A percentile compares a stretch with the other conserved stretches of the same genome.
These are phyloP conservation scores for Heliocidaris erythrogramma DNA, from an alignment of 35 echinoderm and acorn worm genomes.

Conservation along the genomic window DNA sequence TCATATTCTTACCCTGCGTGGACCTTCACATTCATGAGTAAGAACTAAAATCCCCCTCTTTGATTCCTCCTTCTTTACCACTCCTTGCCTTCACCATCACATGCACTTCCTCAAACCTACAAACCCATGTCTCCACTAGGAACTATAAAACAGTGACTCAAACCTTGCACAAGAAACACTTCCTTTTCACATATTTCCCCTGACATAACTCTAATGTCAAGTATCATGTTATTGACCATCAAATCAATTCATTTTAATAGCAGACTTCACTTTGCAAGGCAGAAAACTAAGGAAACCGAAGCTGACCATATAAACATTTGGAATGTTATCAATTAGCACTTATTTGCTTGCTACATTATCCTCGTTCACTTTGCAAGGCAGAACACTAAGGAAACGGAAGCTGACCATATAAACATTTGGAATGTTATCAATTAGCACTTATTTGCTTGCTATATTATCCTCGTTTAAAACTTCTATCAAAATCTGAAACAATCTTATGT, in stretches of 20 bases:
- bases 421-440: neutral
- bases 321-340: neutral
- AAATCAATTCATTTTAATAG: neutral
- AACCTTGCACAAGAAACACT: conserved; percentile 35
- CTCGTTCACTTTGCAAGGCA: no score
- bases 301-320: neutral
- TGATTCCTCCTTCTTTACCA: neutral
- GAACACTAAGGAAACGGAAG: no score
- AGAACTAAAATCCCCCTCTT: neutral
- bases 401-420: neutral
- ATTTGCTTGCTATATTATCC: neutral
- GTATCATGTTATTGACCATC: neutral
- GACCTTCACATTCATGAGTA: neutral
- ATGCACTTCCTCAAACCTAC: neutral
- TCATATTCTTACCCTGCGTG: neutral
- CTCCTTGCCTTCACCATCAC: neutral
- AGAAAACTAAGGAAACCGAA: neutral
- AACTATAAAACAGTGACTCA: neutral
- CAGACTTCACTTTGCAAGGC: neutral
- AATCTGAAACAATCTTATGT: neutral
- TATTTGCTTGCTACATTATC: neutral
- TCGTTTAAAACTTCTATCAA: no score
- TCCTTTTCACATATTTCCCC: conserved; percentile 26
- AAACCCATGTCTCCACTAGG: neutral
- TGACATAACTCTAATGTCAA: neutral